Evolutionary conservation across 2,888 invertebrate species (phyloP), one percentile per base, ranked within the genome.

Genomic region (Kryphioiulus occultus): DNA sequence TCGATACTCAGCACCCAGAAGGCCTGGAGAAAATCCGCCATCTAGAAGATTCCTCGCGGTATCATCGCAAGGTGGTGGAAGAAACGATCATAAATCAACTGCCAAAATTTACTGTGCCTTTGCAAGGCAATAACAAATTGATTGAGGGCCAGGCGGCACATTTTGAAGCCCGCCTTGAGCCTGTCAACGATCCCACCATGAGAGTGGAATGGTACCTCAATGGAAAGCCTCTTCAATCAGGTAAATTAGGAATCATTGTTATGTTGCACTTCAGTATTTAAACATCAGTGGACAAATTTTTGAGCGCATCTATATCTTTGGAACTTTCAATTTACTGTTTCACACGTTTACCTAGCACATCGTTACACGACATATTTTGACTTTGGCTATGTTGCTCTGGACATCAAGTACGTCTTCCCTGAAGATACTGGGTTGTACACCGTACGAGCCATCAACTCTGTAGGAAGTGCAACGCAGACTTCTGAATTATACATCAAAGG

Each of bases 361-460:
- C 95, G 99, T 90, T 99, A 97, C 91, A 97, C 97, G 92, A 97
- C 96, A 12, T 96, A 97, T 91, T 96, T 98, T 91, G 98, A 99
- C 92, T 99, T 99, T 92, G 99, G 99, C 88, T 98, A 98, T 91
- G 98, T 99, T 30, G 97, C 98, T 53, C 94, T 99, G 89, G 99
- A 99, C 91, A 97, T 99, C 90, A 93, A 97, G 88, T 97, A 96
- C 92, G 97, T 98, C 26, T 95, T 98, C 89, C 95, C 96, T 78
- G 97, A 98, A 91, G 98, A 99, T 92, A 95, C 96, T 89, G 99
- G 99, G 87, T 95, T 95, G 59, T 99, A 99, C 92, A 97, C 97
- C 0, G 97, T 98, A 85, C 95, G 97, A 39, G 98, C 98, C 22
- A 95, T 96, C 91, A 99, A 99, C 92, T 95, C 95, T 90, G 93